phyloP scores from a whole-genome alignment of 2,797 vertebrate genomes.

The Gambelia wislizenii region DNA sequence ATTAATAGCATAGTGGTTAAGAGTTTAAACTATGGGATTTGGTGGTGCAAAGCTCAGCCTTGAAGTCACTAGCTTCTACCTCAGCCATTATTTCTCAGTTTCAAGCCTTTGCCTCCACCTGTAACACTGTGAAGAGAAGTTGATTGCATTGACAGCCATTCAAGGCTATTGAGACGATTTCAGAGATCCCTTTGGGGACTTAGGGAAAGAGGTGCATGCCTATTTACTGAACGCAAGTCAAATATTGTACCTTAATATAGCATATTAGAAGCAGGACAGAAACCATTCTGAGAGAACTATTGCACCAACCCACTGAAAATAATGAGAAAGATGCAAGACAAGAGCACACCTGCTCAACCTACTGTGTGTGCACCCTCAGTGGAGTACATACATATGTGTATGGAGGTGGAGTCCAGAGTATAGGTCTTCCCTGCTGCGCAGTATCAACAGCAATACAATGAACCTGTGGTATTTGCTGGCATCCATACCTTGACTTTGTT shows the following conservation, averaged over 20 bases:
- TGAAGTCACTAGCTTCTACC: background rate
- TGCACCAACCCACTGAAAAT: background rate
- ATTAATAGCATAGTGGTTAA: background rate
- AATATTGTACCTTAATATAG: background rate
- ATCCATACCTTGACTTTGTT: background rate
- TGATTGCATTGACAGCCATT: too few species aligned
- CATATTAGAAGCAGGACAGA: too few species aligned
- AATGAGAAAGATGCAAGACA: background rate
- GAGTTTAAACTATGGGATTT: background rate
- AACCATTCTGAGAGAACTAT: too few species aligned
- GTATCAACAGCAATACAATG: constrained; percentile 22
- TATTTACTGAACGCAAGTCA: background rate
- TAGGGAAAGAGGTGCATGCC: background rate
- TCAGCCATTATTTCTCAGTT: too few species aligned
- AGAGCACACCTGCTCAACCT: background rate
- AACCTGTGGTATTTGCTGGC: background rate
- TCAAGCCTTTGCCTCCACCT: background rate
- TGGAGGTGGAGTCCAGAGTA: too few species aligned
- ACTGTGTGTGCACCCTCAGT: background rate
- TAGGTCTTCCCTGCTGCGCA: background rate
- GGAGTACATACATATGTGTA: background rate
- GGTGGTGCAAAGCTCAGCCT: background rate
- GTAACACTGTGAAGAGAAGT: background rate
- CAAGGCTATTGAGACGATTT: background rate
- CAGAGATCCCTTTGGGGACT: background rate